Evolutionary conservation across 2,888 invertebrate genomes (phyloP), one percentile per base, ranked within the genome.

Genomic region (Lepetodrilus schrolli): DNA sequence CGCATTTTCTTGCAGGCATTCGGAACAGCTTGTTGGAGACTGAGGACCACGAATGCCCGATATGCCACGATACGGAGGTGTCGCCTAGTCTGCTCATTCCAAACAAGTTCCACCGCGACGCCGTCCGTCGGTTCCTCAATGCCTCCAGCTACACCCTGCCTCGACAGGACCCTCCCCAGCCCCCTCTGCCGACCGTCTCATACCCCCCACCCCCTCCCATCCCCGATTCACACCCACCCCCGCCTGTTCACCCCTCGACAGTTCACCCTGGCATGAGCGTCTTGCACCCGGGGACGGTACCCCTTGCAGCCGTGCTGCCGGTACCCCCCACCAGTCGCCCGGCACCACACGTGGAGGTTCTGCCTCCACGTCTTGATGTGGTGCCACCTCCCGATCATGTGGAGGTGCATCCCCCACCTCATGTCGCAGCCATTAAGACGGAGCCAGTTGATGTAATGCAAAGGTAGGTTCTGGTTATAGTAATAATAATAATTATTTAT

Each of bases 41-140:
- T 0, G 97, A 98, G 86, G 96, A 97, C 77, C 96, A 96, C 85
- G 96, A 96, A 89, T 98, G 98, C 91, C 98, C 98, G 0, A 95
- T 96, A 85, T 98, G 98, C 89, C 94, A 95, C 74, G 96, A 97
- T 89, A 95, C 95, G 84, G 96, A 96, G 85, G 95, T 97, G 58
- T 96, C 96, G 0, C 98, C 98, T 0, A 96, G 95, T 66, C 96
- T 96, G 0, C 92, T 98, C 49, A 97, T 98, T 83, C 97, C 98
- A 1, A 98, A 97, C 89, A 93, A 84, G 83, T 97, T 96, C 92
- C 91, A 98, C 75, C 93, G 98, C 58, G 96, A 95, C 84, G 95
- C 96, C 0, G 97, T 98, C 0, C 94, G 94, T 72, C 94, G 95
- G 83, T 98, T 97, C 90, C 95, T 95, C 84, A 97, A 96, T 90